Evolutionary conservation across 2,113 vertebrate species (phyloP).

Genomic region (Speoplatyrhinus poulsoni): DNA sequence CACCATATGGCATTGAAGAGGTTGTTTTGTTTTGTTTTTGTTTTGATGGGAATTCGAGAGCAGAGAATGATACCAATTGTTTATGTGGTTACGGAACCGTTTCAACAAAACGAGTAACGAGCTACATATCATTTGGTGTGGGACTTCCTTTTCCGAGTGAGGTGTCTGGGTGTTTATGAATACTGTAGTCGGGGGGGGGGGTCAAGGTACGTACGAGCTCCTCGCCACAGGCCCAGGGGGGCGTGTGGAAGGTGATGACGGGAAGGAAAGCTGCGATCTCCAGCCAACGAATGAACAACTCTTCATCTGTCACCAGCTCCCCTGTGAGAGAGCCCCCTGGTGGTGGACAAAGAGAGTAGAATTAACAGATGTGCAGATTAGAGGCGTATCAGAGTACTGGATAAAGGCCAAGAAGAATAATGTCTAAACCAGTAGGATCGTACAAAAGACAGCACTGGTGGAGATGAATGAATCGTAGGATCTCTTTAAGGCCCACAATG

Average conservation of each 20-base stretch:
- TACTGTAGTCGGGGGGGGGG: not conserved
- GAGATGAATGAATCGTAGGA: too few species aligned
- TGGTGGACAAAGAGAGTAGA: not conserved
- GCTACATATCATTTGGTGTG: not conserved
- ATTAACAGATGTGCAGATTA: not conserved
- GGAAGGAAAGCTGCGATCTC: conserved; percentile 87
- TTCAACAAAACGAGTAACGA: too few species aligned
- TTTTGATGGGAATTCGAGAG: too few species aligned
- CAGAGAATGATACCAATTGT: too few species aligned
- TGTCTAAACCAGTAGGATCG: not conserved
- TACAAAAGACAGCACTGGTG: too few species aligned
- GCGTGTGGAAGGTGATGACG: conserved; percentile 84
- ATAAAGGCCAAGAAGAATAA: not conserved
- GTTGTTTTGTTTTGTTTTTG: too few species aligned
- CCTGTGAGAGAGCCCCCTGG: conserved; percentile 82
- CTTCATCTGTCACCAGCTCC: conserved; percentile 73
- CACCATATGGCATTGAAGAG: too few species aligned
- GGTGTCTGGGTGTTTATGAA: too few species aligned
- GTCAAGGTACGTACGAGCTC: conserved; percentile 70
- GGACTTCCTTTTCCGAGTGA: not conserved
- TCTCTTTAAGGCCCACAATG: too few species aligned
- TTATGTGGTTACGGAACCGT: too few species aligned
- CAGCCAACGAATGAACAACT: conserved; percentile 89
- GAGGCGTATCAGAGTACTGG: not conserved
- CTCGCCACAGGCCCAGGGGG: conserved; percentile 84